Evolutionary conservation across 2,888 invertebrate species (phyloP), one percentile per base, ranked within the genome.

Genomic region (Encarsia formosa): DNA sequence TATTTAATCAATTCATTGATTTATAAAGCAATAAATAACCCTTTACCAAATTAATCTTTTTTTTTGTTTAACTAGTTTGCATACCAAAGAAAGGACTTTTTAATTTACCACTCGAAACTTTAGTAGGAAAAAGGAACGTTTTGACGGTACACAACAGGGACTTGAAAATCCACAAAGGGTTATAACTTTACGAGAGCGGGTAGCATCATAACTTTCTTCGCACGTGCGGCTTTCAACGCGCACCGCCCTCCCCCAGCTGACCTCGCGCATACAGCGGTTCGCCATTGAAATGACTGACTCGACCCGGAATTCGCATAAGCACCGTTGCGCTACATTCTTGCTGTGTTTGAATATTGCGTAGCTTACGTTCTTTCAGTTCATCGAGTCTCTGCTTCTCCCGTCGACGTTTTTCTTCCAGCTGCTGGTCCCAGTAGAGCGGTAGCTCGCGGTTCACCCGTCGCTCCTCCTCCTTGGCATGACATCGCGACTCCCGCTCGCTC

Each of bases 261-360:
- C 40, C 24, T 5, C 2, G 6, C 3, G 23, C 23, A 9, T 19
- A 16, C 18, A 26, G 18, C 22, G 11, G 15, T 19, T 29, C 18
- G 32, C 38, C 48, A 34, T 19, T n/a, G 41, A 53, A 53, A 53
- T 53, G 47, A 53, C 47, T 47, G 44, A 51, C 48, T 56, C 40
- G 34, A 41, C 50, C 48, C 44, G 48, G 48, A 53, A 53, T 53
- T 47, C 49, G 51, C 42, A 49, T 34, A 43, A 51, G 49, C 50
- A 50, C 24, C 16, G 29, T 15, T 16, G 18, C 19, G 35, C 31
- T 3, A 8, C 34, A 15, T 18, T 34, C 34, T 15, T 2, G 15
- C 34, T 34, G 9, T 15, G 16, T 4, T 26, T 8, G 6, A 26
- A 26, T 8, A 8, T 8, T 8, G 11, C 26, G 26, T 26, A 6